Percentiles rank a stretch among this genome's conserved stretches.
phyloP scores from a whole-genome alignment of 2,797 vertebrate species.

The Prunella strophiata region DNA sequence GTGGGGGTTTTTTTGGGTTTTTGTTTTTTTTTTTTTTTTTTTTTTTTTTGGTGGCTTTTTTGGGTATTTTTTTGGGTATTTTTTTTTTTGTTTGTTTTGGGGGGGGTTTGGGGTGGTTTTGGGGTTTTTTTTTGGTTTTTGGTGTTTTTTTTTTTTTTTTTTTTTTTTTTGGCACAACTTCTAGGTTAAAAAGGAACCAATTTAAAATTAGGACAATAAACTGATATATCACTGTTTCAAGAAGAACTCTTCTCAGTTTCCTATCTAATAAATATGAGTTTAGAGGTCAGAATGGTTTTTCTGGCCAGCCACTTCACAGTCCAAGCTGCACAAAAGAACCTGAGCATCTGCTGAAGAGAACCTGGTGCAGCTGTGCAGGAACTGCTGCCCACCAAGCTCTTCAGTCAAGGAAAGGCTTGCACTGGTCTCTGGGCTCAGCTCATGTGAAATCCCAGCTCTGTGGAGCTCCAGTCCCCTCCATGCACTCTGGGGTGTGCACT shows the following conservation, averaged over 20 bases:
- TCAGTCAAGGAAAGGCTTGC: background rate
- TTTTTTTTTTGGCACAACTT: background rate
- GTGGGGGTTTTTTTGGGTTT: no score
- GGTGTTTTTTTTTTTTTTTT: no score
- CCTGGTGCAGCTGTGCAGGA: background rate
- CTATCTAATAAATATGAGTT: background rate
- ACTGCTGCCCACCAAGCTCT: background rate
- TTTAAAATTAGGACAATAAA: background rate
- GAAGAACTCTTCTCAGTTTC: background rate
- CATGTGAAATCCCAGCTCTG: background rate
- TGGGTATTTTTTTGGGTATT: no score
- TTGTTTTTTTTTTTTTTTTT: no score
- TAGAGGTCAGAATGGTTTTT: background rate
- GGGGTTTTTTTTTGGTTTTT: no score
- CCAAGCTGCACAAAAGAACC: background rate
- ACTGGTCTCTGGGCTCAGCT: background rate
- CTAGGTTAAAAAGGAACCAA: fast-evolving
- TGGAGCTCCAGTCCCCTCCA: no score
- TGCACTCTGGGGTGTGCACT: background rate
- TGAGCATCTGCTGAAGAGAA: background rate
- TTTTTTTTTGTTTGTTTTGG: no score
- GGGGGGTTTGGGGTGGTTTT: no score
- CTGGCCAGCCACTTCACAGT: background rate
- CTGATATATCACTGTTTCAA: background rate
- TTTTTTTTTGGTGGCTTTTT: no score